Percentiles rank a stretch among this genome's conserved stretches.
Evolutionary conservation across 2,888 invertebrate genomes (phyloP).

Genomic region (Diarsia mendica): DNA sequence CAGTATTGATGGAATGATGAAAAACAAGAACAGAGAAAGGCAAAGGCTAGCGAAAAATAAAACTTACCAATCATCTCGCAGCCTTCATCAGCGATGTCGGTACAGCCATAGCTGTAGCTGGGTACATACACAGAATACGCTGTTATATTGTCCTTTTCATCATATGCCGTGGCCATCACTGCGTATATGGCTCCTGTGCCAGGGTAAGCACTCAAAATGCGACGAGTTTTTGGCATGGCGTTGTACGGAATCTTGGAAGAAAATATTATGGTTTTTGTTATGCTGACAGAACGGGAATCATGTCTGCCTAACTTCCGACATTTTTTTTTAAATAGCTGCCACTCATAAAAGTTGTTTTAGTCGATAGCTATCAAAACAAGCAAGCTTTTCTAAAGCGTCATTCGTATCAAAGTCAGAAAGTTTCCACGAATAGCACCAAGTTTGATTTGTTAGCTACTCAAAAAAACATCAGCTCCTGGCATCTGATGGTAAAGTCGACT

Average conservation of each 20-base stretch:
- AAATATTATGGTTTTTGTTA: neutral
- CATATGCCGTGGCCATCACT: slow-evolving; percentile 82
- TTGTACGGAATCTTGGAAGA: slow-evolving; percentile 73
- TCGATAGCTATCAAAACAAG: neutral
- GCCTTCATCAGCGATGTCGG: slow-evolving; percentile 82
- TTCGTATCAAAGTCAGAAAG: no score
- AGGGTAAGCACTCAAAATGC: slow-evolving; percentile 90
- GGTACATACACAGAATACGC: slow-evolving; percentile 93
- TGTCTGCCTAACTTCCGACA: neutral
- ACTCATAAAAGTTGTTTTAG: neutral
- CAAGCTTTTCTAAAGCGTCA: neutral
- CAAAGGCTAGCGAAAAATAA: neutral
- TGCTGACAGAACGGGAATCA: neutral
- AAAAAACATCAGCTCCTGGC: no score
- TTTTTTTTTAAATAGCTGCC: neutral
- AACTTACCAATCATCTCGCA: slow-evolving; percentile 90
- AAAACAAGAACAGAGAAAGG: neutral
- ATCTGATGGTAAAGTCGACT: no score
- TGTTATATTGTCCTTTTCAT: rapidly evolving
- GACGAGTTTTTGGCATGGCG: slow-evolving; percentile 74
- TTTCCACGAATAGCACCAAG: no score
- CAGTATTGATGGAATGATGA: neutral
- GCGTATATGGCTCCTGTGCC: slow-evolving; percentile 91
- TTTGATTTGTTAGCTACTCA: no score
- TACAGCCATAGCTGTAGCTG: slow-evolving; percentile 92